A percentile compares a stretch with the other conserved stretches of the same genome.
Evolutionary conservation across 2,888 invertebrate species (phyloP).

Genomic region (Idaea dimidiata): DNA sequence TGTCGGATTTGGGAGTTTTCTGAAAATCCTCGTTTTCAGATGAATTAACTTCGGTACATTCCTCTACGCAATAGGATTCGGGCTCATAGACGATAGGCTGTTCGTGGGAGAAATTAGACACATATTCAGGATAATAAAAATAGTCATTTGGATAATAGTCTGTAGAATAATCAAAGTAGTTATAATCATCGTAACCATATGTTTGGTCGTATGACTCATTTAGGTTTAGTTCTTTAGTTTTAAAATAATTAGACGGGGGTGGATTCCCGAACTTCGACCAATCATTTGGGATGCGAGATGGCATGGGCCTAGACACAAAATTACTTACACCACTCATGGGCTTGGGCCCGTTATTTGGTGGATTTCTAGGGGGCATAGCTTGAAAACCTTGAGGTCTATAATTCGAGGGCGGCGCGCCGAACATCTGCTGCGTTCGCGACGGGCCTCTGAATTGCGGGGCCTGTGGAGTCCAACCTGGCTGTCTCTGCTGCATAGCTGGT

Average conservation of each 20-base stretch:
- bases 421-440: background rate
- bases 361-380: background rate
- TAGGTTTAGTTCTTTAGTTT: conserved; percentile 22
- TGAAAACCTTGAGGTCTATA: background rate
- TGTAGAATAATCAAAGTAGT: too few species aligned
- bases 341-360: background rate
- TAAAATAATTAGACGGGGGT: conserved; percentile 27
- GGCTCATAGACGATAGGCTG: too few species aligned
- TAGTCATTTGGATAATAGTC: too few species aligned
- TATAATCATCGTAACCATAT: conserved; percentile 13
- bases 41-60: too few species aligned
- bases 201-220: conserved; percentile 18
- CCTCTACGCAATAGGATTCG: too few species aligned
- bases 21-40: too few species aligned
- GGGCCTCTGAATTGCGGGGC: background rate
- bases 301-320: conserved; percentile 15
- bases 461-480: background rate
- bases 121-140: too few species aligned
- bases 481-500: too few species aligned
- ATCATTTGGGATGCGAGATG: conserved; percentile 14
- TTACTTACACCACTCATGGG: conserved; percentile 16
- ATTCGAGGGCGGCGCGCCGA: background rate
- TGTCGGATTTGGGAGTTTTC: too few species aligned
- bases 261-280: conserved; percentile 24
- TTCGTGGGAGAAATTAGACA: background rate